Percentiles rank a stretch among this genome's conserved stretches.
These are phyloP conservation scores for Macrosiphum euphorbiae DNA, from an alignment of 2,888 invertebrate species.

Conservation along the genomic window DNA sequence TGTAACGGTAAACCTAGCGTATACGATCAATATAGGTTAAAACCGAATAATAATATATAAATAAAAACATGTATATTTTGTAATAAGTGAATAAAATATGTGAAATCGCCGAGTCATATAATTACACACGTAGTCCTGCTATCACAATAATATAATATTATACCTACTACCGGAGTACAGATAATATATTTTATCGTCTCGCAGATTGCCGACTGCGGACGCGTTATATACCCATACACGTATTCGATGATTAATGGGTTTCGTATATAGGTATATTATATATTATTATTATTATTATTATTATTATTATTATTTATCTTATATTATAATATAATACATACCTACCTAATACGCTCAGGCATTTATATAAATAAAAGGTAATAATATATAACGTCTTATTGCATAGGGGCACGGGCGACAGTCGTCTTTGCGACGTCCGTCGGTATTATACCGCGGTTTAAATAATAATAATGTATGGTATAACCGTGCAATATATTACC, in stretches of 20 bases:
- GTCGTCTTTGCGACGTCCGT: not conserved
- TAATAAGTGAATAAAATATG: not conserved
- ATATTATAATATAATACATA: too few relatives aligned
- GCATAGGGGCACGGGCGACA: not conserved
- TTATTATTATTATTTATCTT: not conserved
- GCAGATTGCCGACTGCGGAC: not conserved
- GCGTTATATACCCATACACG: too few relatives aligned
- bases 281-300: not conserved
- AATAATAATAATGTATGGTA: too few relatives aligned
- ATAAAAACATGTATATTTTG: not conserved
- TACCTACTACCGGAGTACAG: not conserved
- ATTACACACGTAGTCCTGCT: not conserved
- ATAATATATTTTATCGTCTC: not conserved
- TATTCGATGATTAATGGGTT: conserved; percentile 3
- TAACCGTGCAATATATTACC: too few relatives aligned
- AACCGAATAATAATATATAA: not conserved
- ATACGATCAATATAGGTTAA: not conserved
- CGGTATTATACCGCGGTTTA: too few relatives aligned
- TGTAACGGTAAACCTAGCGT: not conserved
- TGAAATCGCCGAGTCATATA: not conserved
- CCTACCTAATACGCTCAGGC: too few relatives aligned
- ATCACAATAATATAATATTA: not conserved
- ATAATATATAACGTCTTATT: not conserved
- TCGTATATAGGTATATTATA: not conserved
- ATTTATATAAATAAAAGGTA: not conserved